Evolutionary conservation across 2,113 vertebrate species (phyloP), one percentile per base, ranked within the genome.

Genomic region (Carassius gibelio): DNA sequence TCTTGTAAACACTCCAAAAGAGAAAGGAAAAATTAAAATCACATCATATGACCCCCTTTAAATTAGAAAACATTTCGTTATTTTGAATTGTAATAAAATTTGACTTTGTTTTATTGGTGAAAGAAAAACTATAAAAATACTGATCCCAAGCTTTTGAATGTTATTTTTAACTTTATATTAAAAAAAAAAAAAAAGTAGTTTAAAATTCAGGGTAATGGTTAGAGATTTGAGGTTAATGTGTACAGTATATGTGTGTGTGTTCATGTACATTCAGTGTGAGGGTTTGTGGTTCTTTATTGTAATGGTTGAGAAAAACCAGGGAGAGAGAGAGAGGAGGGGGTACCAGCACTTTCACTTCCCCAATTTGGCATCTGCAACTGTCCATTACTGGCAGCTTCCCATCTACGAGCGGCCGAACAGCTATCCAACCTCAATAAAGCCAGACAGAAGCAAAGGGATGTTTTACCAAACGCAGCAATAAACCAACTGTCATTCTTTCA

Each of bases 321-420:
- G 38, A 26, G 62, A 84, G 68, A 84, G 62, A 84, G 50, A 86
- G 74, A 68, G 75, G 80, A 79, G 83, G 50, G 57, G 83, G 71
- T 26, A 82, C 84, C 85, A 78, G 17, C 76, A 88, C 93, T 97
- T 96, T 97, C 95, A 95, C 94, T 96, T 97, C 95, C 95, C 92
- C 90, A 93, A 83, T 94, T 90, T 88, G 84, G 85, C 86, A 88
- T 84, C 88, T 83, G 84, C 90, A 89, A 90, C 91, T 89, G 87
- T 81, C 86, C 90, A 87, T 90, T 88, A 88, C 88, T 90, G 90
- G 89, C 88, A 76, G 75, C 80, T 82, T 75, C 84, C 84, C 82
- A 83, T 82, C 57, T 38, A 55, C 1, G 23, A 68, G 55, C 72
- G 13, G 76, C 72, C 71, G 48, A 61, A 14, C 83, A 81, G 71